Base-by-base conservation (phyloP, 2,797 vertebrate genomes). In the Mus minutoides region DNA sequence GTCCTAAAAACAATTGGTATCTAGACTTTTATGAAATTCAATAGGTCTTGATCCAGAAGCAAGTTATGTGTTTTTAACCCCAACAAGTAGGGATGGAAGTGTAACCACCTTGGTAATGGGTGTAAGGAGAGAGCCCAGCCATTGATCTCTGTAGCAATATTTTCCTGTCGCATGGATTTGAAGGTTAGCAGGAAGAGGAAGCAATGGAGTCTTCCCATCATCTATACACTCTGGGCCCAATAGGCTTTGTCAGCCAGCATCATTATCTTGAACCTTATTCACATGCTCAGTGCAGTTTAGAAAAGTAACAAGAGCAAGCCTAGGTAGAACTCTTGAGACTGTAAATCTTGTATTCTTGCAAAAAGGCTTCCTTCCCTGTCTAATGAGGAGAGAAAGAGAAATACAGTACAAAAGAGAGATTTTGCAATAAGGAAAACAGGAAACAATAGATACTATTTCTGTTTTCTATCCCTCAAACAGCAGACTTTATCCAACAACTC, bases 1-100 rank as follows among this genome's bases (percentile, higher is more conserved):
- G 21, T 80, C 52, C 69, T 95, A 84, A 89, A 93, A 73, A 22
- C 29, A 89, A 56, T n/a, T 40, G 49, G 46, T 82, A 16, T 92
- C 60, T 91, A 89, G 2, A 62, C 60, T 91, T 92, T 76, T 78
- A 43, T 80, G 40, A 82, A 82, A 52, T 85, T 60, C 3, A 77
- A 88, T 77, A 31, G 29, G 0, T 84, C 52, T 91, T 88, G 13
- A 10, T 73, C 60, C 71, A 49, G 0, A 73, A 90, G 46, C 2
- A 60, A 52, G 37, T 9, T 82, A 17, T 90, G 24, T 52, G 12
- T 26, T 26, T 92, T 97, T 91, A 37, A 46, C 14, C 37, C 73
- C 46, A 64, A 26, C 52, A 29, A 67, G 19, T 40, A 92, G 43
- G 24, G 8, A 40, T 13, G 29, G 4, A 62, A 49, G 24, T 46